Evolutionary conservation across 2,888 invertebrate species (phyloP), one percentile per base, ranked within the genome.

Genomic region (Lochmaea crataegi): DNA sequence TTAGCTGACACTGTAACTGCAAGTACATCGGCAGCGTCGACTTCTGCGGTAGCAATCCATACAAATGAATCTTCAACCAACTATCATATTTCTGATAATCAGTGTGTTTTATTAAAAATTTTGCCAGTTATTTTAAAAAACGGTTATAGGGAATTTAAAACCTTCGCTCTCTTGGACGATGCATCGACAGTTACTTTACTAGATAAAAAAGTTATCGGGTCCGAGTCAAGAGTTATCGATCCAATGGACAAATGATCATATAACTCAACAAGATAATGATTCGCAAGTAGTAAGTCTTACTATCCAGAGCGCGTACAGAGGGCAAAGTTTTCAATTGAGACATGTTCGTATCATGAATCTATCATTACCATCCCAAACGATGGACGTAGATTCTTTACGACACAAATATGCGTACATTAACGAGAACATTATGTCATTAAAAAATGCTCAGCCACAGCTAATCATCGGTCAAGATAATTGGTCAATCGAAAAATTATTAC

Each of bases 381-480:
- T 67, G 14, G 26, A 58, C 51, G 53, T 68, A 1, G 16, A 45
- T 22, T 22, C 22, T 22, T 22, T 22, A 22, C 22, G 22, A 22
- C 22, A 22, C 22, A 22, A 22, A 14, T 72, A 68, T 64, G 57
- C 68, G 16, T 68, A 68, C 64, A n/a, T 72, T 16, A 18, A 72
- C 10, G 38, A 41, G 10, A 68, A 63, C 16, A 57, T 72, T 12
- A 10, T n/a, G 26, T 56, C 72, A 12, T 42, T 72, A 53, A 26
- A 57, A 48, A 65, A 73, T 68, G 68, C 68, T 12, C 32, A 68
- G 64, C 73, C 68, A 9, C 53, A 22, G 14, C 38, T 72, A 0
- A 32, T 69, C 2, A 73, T 73, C 16, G 68, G 73, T 12, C 73
- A 64, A 22, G 73, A 73, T 16, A 63, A 73, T 51, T 68, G 68